A percentile compares a stretch with the other conserved stretches of the same genome.
Evolutionary conservation across 2,113 vertebrate genomes (phyloP).

Genomic region (Phoenicopterus ruber): DNA sequence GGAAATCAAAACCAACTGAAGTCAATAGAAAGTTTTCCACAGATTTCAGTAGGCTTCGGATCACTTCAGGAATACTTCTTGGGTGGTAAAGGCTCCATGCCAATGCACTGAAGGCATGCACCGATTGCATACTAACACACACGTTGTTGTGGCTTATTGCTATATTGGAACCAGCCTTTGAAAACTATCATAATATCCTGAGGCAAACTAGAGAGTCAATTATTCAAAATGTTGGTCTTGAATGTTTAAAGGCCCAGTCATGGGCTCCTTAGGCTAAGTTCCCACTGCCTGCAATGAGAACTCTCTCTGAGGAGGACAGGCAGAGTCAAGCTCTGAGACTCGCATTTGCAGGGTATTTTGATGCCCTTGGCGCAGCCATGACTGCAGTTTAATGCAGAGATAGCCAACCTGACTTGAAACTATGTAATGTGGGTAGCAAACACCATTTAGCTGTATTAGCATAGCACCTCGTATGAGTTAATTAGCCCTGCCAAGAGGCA

Average conservation of each 20-base stretch:
- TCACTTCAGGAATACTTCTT: slow-evolving; percentile 39
- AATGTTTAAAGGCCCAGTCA: slow-evolving; percentile 42
- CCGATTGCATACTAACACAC: slow-evolving; percentile 57
- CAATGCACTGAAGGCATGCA: slow-evolving; percentile 55
- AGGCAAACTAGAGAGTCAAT: slow-evolving; percentile 56
- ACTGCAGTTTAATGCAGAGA: not conserved
- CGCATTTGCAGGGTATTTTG: not conserved
- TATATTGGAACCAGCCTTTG: slow-evolving; percentile 63
- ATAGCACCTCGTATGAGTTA: not conserved
- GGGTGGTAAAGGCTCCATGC: slow-evolving; percentile 61
- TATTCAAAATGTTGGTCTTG: slow-evolving; percentile 57
- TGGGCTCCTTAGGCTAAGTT: slow-evolving; percentile 32
- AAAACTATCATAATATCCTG: slow-evolving; percentile 56
- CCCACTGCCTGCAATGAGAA: slow-evolving; percentile 16
- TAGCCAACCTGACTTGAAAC: slow-evolving; percentile 30
- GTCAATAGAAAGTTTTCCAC: slow-evolving; percentile 58
- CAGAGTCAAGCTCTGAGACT: not conserved
- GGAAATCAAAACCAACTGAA: slow-evolving; percentile 41
- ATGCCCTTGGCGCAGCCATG: not conserved
- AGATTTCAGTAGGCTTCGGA: slow-evolving; percentile 53
- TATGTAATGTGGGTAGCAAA: not conserved
- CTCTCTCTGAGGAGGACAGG: not conserved
- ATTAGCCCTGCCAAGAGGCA: slow-evolving; percentile 28
- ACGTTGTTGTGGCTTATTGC: slow-evolving; percentile 62
- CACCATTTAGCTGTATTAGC: not conserved